Conservation (phyloP, 2,113 vertebrate species). For the Orientallactaga bullata region DNA sequence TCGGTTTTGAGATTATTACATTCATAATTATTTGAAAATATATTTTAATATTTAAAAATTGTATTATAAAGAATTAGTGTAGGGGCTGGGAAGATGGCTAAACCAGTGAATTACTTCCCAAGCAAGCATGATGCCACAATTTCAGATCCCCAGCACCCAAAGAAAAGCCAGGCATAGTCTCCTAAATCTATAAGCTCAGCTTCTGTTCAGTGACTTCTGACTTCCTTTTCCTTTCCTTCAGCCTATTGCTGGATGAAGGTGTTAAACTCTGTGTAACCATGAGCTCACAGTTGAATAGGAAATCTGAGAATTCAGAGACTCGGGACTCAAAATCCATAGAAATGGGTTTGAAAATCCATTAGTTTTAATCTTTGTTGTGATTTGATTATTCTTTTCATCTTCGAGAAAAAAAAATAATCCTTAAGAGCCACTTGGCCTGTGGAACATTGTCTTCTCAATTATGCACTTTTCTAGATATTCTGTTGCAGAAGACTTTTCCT, state of each 20-base stretch:
- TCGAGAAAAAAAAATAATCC: not conserved
- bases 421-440: not conserved
- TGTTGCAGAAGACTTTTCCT: not conserved
- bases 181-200: too few species aligned
- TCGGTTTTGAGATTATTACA: not conserved
- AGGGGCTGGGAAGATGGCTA: too few species aligned
- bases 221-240: not conserved
- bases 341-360: not conserved
- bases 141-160: too few species aligned
- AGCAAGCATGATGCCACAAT: too few species aligned
- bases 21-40: not conserved
- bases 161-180: too few species aligned
- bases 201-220: not conserved
- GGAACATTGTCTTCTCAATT: not conserved
- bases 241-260: not conserved
- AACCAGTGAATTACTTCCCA: too few species aligned
- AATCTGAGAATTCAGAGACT: not conserved
- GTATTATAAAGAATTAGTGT: too few species aligned
- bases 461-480: constrained; percentile 15
- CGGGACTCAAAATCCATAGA: not conserved
- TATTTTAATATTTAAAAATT: too few species aligned
- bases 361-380: not conserved
- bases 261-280: not conserved
- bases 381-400: not conserved
- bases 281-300: not conserved